Evolutionary conservation across 2,113 vertebrate genomes (phyloP).

Genomic region (Malurus melanocephalus): DNA sequence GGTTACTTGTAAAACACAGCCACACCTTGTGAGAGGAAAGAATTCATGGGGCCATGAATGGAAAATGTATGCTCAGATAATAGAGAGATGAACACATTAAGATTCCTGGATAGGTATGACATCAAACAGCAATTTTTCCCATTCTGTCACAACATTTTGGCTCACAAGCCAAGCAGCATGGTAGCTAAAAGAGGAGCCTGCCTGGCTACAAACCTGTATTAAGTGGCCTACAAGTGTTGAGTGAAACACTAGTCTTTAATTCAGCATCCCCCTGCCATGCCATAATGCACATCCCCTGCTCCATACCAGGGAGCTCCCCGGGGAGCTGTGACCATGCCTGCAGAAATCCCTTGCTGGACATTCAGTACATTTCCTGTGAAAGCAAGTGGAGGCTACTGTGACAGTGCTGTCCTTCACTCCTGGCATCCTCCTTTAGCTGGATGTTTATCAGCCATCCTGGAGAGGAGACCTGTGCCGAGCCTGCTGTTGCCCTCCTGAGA

Average conservation of each 20-base stretch:
- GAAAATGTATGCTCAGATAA: not conserved
- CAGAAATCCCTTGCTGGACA: not conserved
- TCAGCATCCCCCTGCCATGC: accelerated
- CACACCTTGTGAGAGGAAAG: not conserved
- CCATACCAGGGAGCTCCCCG: not conserved
- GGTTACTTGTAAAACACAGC: constrained; percentile 18
- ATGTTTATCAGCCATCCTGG: not conserved
- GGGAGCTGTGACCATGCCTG: not conserved
- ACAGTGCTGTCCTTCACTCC: not conserved
- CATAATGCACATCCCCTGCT: not conserved
- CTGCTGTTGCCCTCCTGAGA: not conserved
- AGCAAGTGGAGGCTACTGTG: not conserved
- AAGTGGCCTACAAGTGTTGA: accelerated
- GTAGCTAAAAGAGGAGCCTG: not conserved
- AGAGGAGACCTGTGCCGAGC: not conserved
- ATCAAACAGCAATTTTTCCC: not conserved
- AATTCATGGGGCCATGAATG: not conserved
- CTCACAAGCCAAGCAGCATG: not conserved
- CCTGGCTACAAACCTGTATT: not conserved
- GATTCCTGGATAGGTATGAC: not conserved
- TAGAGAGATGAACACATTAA: not conserved
- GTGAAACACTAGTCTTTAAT: not conserved
- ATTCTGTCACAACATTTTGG: not conserved
- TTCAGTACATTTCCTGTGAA: not conserved
- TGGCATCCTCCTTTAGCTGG: not conserved